Base-by-base conservation (phyloP, 2,113 vertebrate genomes). In the Perccottus glenii region DNA sequence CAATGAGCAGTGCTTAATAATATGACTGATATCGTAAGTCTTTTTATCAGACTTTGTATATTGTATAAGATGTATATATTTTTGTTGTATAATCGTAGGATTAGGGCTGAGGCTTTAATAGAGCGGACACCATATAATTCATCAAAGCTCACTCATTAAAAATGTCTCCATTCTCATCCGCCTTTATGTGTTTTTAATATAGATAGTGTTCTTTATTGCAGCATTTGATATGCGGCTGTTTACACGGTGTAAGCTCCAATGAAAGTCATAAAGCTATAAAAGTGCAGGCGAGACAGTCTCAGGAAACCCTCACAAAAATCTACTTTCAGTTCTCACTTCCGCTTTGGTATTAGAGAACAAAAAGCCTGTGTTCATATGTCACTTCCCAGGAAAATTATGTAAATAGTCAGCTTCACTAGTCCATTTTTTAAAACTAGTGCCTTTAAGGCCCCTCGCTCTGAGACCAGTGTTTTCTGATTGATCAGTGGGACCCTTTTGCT, bases 301-400 rank as follows among this genome's bases (percentile, higher is more conserved):
- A 75, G 80, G 81, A 89, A 81, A 81, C 55, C 9, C 32, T 63
- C 51, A 8, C 6, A 43, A 43, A 75, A 78, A 84, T 84, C 84
- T 84, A 73, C 73, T 90, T 87, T 89, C 53, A 57, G 55, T 12
- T 38, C 42, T 73, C 53, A 73, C 79, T 89, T 89, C 89, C 83
- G 84, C 83, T 80, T 79, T 63, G 16, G 33, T 59, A 15, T 55
- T 11, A 19, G 9, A 1, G 4, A 51, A 33, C 45, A 40, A 4
- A 70, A 67, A 49, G n/a, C 4, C 33, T 35, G 0, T 0, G 0
- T 11, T 27, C 14, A 11, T 12, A n/a, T 4, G 9, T 57, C 27
- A 14, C 47, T 52, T 69, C 63, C 16, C 47, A 40, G 40, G 15
- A 68, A 80, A 64, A 27, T 27, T 27, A 27, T 3, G 19, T 2